A percentile compares a stretch with the other conserved stretches of the same genome.
phyloP scores from a whole-genome alignment of 2,113 vertebrate species.

The Vidua chalybeata region DNA sequence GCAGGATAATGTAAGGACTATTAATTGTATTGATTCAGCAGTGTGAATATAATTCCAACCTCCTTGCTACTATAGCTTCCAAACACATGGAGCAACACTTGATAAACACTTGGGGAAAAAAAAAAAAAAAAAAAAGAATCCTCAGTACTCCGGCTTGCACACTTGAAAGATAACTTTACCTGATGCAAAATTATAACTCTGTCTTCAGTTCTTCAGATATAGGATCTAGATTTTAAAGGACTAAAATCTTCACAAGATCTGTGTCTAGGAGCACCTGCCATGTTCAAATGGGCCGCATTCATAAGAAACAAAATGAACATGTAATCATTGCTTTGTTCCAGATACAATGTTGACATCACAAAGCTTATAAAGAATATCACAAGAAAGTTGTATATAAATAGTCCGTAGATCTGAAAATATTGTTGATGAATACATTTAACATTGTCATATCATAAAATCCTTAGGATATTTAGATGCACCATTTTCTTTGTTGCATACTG shows the following conservation, averaged over 20 bases:
- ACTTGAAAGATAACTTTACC: background rate
- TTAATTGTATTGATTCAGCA: background rate
- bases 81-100: background rate
- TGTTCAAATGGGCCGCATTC: fast-evolving
- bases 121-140: no score
- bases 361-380: background rate
- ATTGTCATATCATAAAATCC: background rate
- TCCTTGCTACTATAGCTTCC: background rate
- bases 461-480: background rate
- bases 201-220: background rate
- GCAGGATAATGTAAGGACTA: background rate
- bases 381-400: background rate
- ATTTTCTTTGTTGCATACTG: background rate
- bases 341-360: background rate
- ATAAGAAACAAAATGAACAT: background rate
- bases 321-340: background rate
- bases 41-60: background rate
- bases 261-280: background rate
- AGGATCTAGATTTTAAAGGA: background rate
- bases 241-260: background rate
- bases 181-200: background rate
- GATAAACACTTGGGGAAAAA: background rate
- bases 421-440: background rate
- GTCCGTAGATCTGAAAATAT: background rate
- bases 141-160: background rate